Percentiles rank a stretch among this genome's conserved stretches.
Conservation (phyloP, 2,888 invertebrate genomes). For the Papilio demoleus region DNA sequence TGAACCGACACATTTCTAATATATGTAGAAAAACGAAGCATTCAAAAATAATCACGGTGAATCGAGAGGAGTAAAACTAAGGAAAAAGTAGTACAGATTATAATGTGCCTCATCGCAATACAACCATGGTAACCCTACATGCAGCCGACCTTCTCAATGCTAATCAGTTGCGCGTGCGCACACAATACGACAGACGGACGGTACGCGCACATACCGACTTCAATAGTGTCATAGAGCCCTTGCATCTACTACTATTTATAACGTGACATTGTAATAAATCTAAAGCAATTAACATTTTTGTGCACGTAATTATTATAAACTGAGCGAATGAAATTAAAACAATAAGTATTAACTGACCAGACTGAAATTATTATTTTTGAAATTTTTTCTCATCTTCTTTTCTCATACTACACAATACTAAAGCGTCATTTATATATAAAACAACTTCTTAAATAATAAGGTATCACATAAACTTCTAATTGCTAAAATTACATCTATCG, state of each 20-base stretch:
- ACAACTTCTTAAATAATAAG: no score
- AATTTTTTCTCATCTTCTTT: not conserved
- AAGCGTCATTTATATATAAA: no score
- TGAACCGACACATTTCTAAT: no score
- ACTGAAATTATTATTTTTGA: not conserved
- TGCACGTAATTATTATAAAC: no score
- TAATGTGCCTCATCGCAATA: constrained; percentile 60
- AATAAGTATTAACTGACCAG: no score
- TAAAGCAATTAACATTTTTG: constrained; percentile 5
- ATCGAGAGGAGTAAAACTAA: no score
- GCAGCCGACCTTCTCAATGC: constrained; percentile 75
- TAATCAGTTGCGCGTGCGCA: constrained; percentile 55
- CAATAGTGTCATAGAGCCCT: constrained; percentile 31
- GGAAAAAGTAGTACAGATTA: not conserved
- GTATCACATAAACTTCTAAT: no score
- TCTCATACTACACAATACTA: no score
- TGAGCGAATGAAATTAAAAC: no score
- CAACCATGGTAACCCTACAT: constrained; percentile 45
- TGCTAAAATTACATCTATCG: no score
- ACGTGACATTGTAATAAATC: not conserved
- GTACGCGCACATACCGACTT: constrained; percentile 34
- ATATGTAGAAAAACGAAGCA: no score
- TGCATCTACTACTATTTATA: constrained; percentile 27
- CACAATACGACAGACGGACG: constrained; percentile 41
- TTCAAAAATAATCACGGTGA: no score